Evolutionary conservation across 2,888 invertebrate species (phyloP), one percentile per base, ranked within the genome.

Genomic region (Congeria kusceri): DNA sequence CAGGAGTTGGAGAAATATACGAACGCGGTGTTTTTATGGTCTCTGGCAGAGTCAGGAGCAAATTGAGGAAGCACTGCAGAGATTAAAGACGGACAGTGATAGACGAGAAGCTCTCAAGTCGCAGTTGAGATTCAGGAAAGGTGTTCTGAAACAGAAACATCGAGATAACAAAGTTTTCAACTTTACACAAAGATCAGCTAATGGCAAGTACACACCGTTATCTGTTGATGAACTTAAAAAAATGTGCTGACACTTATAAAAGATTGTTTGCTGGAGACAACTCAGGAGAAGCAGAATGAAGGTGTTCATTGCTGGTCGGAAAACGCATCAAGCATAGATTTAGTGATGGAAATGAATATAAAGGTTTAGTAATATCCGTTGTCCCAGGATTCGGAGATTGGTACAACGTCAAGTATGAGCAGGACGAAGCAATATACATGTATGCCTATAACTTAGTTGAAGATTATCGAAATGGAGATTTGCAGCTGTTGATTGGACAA

Each of bases 1-100:
- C 44, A 56, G 59, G 32, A 63, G n/a, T 61, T 67, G 29, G 84
- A 82, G 32, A 70, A 67, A 56, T 23, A 77, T 66, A 84, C 75
- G 25, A 77, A 72, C 59, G 67, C 64, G 57, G 77, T 84, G 79
- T 47, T 75, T 44, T 67, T 82, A 80, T 77, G 84, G 84, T 15
- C 47, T 82, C n/a, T 84, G 80, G 82, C 82, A 84, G 57, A 77
- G 75, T 61, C 32, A 56, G 46, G 63, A 57, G 32, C 77, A 84
- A 58, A 39, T 84, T 20, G 46, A 77, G 25, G 82, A 83, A 76
- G 77, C 44, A 15, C 23, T 77, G 44, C 27, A 27, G 25, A 68
- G 57, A 62, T n/a, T 77, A 2, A 23, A 32, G 27, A 46, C 49
- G 28, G 65, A 61, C 32, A 67, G 32, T 20, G 73, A 76, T 58